Percentiles rank a stretch among this genome's conserved stretches.
These are phyloP conservation scores for Rhinoraja longicauda DNA, from an alignment of 2,797 vertebrate genomes.

Conservation along the genomic window DNA sequence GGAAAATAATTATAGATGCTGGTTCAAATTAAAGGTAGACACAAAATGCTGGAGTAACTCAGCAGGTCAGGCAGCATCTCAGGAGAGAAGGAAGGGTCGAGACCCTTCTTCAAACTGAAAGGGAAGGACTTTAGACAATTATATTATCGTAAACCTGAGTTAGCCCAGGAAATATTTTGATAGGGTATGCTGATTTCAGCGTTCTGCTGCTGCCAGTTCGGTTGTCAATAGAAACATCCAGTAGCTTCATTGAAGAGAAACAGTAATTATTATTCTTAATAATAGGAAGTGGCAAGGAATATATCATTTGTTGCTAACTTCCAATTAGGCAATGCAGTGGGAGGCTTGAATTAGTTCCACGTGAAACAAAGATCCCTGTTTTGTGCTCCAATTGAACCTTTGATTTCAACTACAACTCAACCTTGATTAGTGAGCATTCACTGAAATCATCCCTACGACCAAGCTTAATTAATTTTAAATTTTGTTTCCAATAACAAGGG, in stretches of 20 bases:
- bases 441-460: too few species aligned
- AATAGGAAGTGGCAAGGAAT: not conserved
- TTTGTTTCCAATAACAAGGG: too few species aligned
- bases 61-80: too few species aligned
- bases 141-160: not conserved
- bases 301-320: not conserved
- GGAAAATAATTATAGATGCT: too few species aligned
- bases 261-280: not conserved
- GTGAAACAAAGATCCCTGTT: not conserved
- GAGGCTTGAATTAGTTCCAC: not conserved
- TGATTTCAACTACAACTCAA: not conserved
- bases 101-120: too few species aligned
- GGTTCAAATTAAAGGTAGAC: too few species aligned
- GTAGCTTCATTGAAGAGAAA: constrained; percentile 9
- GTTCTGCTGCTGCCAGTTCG: not conserved
- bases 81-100: too few species aligned
- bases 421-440: too few species aligned
- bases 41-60: too few species aligned
- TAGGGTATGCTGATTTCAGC: not conserved
- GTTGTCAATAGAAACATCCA: not conserved
- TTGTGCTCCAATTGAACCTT: not conserved
- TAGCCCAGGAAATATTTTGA: not conserved
- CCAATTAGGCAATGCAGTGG: not conserved
- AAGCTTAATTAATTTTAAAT: too few species aligned
- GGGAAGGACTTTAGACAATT: not conserved